Evolutionary conservation across 2,797 vertebrate genomes (phyloP).

Genomic region (Acestrorhynchus altus): DNA sequence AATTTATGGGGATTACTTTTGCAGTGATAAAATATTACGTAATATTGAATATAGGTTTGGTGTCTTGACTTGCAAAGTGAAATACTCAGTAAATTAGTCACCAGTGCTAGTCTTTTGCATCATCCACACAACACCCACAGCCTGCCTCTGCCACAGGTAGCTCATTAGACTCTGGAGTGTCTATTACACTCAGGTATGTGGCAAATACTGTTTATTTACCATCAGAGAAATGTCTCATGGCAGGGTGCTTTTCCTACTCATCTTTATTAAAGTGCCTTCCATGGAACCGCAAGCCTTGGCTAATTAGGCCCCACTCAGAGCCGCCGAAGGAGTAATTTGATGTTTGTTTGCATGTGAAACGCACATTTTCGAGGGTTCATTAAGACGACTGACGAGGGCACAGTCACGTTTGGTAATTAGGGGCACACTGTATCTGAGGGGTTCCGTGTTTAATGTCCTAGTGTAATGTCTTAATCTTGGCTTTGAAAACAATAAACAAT

Average conservation of each 20-base stretch:
- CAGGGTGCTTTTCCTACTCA: slow-evolving; percentile 23
- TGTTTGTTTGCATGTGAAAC: slow-evolving; percentile 25
- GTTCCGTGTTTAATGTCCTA: slow-evolving; percentile 19
- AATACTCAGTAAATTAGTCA: slow-evolving; percentile 1
- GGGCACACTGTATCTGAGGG: slow-evolving; percentile 16
- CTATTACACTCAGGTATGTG: slow-evolving; percentile 25
- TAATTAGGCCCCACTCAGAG: slow-evolving; percentile 40
- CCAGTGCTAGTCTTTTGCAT: not conserved
- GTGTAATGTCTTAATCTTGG: not conserved
- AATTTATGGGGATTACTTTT: not conserved
- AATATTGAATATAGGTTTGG: not conserved
- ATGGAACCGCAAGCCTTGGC: slow-evolving; percentile 14
- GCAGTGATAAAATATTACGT: not conserved
- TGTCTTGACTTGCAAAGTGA: not conserved
- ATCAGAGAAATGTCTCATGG: slow-evolving; percentile 9
- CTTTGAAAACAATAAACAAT: not conserved
- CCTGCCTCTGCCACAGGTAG: slow-evolving; percentile 6
- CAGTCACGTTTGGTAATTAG: slow-evolving; percentile 42
- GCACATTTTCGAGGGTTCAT: slow-evolving; percentile 13
- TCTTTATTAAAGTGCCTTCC: slow-evolving; percentile 44
- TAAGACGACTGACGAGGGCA: slow-evolving; percentile 16
- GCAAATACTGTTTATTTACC: slow-evolving; percentile 29
- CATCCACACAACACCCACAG: slow-evolving; percentile 20
- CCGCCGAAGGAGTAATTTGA: slow-evolving; percentile 5
- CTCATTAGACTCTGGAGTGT: slow-evolving; percentile 23